phyloP scores from a whole-genome alignment of 2,113 vertebrate species.

The Oreochromis tanganicae region DNA sequence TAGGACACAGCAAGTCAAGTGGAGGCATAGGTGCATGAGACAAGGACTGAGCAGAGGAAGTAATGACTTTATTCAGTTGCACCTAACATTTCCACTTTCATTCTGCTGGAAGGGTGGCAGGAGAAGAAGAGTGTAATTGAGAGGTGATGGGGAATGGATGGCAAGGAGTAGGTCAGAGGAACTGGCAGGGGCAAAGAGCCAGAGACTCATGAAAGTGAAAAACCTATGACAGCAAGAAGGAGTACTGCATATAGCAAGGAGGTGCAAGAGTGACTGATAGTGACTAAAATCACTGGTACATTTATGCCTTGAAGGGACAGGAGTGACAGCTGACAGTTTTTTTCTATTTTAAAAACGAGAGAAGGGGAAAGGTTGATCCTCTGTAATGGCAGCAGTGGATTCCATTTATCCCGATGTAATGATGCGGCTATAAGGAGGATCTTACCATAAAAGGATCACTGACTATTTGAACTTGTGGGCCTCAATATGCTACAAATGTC shows the following conservation, averaged over 20 bases:
- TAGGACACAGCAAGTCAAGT: not conserved
- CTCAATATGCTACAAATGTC: not conserved
- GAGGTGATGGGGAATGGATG: not conserved
- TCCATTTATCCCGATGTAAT: not conserved
- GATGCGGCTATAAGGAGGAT: not conserved
- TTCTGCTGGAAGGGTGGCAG: not conserved
- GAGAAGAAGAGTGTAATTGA: not conserved
- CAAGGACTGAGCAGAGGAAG: not conserved
- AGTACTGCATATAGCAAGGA: not conserved
- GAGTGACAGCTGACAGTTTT: not conserved
- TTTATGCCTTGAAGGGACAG: constrained; percentile 12
- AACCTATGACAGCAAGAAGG: not conserved
- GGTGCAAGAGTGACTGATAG: not conserved
- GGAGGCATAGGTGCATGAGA: not conserved
- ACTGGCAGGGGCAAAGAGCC: not conserved
- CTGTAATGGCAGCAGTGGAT: not conserved
- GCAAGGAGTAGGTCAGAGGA: not conserved
- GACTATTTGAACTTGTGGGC: not conserved
- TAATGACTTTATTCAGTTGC: not conserved
- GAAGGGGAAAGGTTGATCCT: not conserved
- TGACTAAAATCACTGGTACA: not conserved
- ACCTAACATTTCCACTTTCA: not conserved
- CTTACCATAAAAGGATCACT: not conserved
- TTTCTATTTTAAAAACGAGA: not conserved
- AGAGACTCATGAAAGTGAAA: not conserved